A percentile compares a stretch with the other conserved stretches of the same genome.
Evolutionary conservation across 2,888 invertebrate species (phyloP).

Genomic region (Cerastis rubricosa): DNA sequence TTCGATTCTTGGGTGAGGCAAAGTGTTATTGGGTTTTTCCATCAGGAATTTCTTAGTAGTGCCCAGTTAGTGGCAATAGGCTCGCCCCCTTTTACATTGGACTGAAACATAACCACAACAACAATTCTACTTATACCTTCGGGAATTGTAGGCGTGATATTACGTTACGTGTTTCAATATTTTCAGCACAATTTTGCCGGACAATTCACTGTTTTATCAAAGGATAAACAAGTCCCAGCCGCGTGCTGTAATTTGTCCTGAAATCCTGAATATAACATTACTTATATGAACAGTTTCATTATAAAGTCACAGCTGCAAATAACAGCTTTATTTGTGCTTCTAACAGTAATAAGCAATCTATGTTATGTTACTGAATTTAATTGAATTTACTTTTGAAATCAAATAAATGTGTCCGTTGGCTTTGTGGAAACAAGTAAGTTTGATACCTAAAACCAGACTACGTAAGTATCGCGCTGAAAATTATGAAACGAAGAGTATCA

Average conservation of each 20-base stretch:
- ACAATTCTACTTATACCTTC: not conserved
- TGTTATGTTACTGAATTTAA: not conserved
- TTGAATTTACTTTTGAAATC: not conserved
- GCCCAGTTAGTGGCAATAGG: not conserved
- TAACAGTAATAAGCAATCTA: not conserved
- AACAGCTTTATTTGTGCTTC: conserved; percentile 5
- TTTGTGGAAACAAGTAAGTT: not conserved
- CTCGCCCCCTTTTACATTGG: not conserved
- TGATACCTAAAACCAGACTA: not conserved
- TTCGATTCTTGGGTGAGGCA: not conserved
- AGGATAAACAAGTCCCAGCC: conserved; percentile 3
- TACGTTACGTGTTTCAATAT: not conserved
- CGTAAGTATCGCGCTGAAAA: not conserved
- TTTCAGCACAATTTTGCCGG: not conserved
- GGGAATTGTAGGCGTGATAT: not conserved
- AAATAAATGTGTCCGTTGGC: not conserved
- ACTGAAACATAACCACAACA: not conserved
- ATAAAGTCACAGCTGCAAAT: conserved; percentile 28
- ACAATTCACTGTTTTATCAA: not conserved
- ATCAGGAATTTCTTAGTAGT: not conserved
- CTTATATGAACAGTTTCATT: conserved; percentile 29
- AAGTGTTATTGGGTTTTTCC: not conserved
- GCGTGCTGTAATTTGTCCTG: conserved; percentile 17
- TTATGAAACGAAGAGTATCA: not conserved
- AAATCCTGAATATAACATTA: conserved; percentile 20